Base-by-base conservation (phyloP, 1,140 invertebrate genomes). In the Trachelipus rathkii region DNA sequence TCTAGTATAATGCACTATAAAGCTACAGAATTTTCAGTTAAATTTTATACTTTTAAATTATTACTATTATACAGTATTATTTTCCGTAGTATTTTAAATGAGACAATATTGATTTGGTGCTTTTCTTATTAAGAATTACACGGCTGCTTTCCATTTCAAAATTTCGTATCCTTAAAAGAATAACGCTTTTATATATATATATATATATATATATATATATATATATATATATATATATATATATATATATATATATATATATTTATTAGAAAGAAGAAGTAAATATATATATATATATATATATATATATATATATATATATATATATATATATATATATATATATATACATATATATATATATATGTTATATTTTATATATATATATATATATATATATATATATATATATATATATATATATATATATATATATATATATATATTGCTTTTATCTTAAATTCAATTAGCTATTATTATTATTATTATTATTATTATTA, bases 161-260 rank as follows among this genome's bases (percentile, higher is more conserved):
- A 45, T 44, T 45, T 23, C n/a, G 8, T 46, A 73, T 19, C 13
- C 1, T 2, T 15, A 70, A 44, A 21, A 23, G 21, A n/a, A 44
- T 4, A 13, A 8, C 44, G 43, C 21, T 73, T 74, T 13, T 66
- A 44, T 24, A 74, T 74, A 23, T 23, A 21, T 23, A 60, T 60
- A 60, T 60, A 60, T 60, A 60, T 60, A 60, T 60, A 60, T 45
- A 73, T 45, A 44, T 33, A 44, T 73, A 19, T 73, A 44, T 73
- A 19, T 24, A 44, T 45, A 19, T 24, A 19, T 19, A 21, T 45
- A 73, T 21, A 73, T 45, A 73, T 21, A 73, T 21, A 19, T 23
- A 73, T 33, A 33, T 33, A 33, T 33, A 33, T 33, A 33, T 33
- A 33, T 33, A 33, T 33, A 33, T 33, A 33, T 33, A 33, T 33